Evolutionary conservation across 2,113 vertebrate genomes (phyloP).

Genomic region (Stictonetta naevosa): DNA sequence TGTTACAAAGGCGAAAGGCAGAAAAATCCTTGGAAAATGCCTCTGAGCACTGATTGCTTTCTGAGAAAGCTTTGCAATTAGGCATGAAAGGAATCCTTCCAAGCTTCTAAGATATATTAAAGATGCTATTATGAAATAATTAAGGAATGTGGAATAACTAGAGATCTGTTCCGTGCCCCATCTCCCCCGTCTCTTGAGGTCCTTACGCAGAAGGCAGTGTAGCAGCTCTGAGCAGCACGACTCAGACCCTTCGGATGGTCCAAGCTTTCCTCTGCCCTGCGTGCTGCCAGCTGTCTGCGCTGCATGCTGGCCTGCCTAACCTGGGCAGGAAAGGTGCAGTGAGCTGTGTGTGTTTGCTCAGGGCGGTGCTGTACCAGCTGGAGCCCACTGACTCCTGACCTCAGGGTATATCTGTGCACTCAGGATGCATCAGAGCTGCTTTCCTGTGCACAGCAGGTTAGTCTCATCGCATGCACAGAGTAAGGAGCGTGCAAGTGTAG

Average conservation of each 20-base stretch:
- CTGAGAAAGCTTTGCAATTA: constrained; percentile 54
- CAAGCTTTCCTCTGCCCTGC: neutral
- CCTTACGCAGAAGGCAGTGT: neutral
- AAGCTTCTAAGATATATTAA: constrained; percentile 25
- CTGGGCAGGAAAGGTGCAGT: neutral
- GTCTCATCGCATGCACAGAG: accelerated
- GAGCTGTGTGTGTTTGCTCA: neutral
- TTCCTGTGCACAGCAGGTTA: neutral
- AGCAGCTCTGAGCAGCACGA: neutral
- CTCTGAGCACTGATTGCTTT: constrained; percentile 34
- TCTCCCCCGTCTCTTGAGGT: neutral
- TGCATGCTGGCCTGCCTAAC: neutral
- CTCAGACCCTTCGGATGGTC: neutral
- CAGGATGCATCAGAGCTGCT: neutral
- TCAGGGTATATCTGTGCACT: neutral
- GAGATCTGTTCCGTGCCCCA: neutral
- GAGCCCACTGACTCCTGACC: neutral
- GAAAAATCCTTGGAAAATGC: constrained; percentile 54
- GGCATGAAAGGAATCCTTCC: constrained; percentile 24
- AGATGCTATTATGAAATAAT: constrained; percentile 47
- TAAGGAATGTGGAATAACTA: neutral
- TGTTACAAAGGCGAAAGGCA: constrained; percentile 39
- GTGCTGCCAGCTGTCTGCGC: neutral
- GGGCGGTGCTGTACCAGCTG: neutral
- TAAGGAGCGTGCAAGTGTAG: no score